Evolutionary conservation across 2,797 vertebrate genomes (phyloP), one percentile per base, ranked within the genome.

Genomic region (Platyrinchus mystaceus): DNA sequence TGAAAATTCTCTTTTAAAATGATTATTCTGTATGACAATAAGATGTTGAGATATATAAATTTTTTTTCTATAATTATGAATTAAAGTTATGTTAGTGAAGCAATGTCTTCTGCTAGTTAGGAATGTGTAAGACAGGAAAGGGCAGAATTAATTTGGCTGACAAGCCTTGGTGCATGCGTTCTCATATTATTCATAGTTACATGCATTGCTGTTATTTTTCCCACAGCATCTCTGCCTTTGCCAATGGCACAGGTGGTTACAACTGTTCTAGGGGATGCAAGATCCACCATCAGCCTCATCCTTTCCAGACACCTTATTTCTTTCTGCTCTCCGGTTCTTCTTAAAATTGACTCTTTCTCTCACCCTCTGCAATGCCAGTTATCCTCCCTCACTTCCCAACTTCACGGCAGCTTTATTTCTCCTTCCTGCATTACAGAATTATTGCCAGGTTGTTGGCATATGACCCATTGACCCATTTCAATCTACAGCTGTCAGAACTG

Each of bases 271-370:
- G 15, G 11, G 15, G 7, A 39, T 67, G 36, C 22, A 59, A 27
- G 24, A 62, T 68, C 27, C 27, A n/a, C 1, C 0, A 0, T 17
- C 36, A 27, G 7, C 34, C 36, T 59, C 67, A 13, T 52, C 27
- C 22, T 62, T 46, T 69, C 18, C 39, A 55, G 30, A 24, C 0
- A 3, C 6, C 19, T 89, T 3, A 0, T 49, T 90, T 63, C 44
- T 63, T 16, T 56, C 32, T 81, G 20, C 76, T 73, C 23, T 60
- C 23, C 71, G 32, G 1, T 39, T 79, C 37, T 76, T 67, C 53
- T 68, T 56, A 63, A 52, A 76, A 64, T 4, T 44, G 11, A 32
- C 26, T 71, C 12, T 10, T 68, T 1, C 23, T 34, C 18, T 76
- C 22, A 39, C 64, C 8, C 19, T 64, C 24, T 32, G 30, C 3